phyloP scores from a whole-genome alignment of 2,888 invertebrate genomes.

The Lithophane socia region DNA sequence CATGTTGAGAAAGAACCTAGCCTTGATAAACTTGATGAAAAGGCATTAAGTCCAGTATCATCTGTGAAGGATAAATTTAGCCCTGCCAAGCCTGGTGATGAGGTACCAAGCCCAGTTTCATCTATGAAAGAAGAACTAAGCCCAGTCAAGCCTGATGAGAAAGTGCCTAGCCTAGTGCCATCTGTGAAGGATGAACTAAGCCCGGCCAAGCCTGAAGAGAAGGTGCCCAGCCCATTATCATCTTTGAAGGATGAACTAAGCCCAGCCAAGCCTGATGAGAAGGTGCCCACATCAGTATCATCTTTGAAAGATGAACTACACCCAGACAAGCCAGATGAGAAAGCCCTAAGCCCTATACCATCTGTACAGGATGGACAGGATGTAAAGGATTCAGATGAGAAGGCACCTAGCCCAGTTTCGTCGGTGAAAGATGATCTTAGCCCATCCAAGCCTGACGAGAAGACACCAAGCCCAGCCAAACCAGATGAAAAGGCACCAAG shows the following conservation, averaged over 20 bases:
- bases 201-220: not conserved
- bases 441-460: no score
- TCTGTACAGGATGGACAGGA: not conserved
- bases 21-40: not conserved
- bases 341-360: not conserved
- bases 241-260: not conserved
- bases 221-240: rapidly evolving
- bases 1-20: not conserved
- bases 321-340: not conserved
- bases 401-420: not conserved
- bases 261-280: no score
- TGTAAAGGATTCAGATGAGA: not conserved
- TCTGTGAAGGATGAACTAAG: not conserved
- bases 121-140: not conserved
- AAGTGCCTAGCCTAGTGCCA: not conserved
- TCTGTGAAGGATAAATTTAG: not conserved
- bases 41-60: not conserved
- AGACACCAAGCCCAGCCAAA: not conserved
- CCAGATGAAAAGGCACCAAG: not conserved
- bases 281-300: not conserved
- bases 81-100: rapidly evolving
- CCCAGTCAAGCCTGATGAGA: not conserved
- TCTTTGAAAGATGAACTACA: not conserved
- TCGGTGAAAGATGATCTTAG: not conserved
- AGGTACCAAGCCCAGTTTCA: rapidly evolving